Conservation (phyloP, 2,888 invertebrate genomes). For the Norana najaformis region DNA sequence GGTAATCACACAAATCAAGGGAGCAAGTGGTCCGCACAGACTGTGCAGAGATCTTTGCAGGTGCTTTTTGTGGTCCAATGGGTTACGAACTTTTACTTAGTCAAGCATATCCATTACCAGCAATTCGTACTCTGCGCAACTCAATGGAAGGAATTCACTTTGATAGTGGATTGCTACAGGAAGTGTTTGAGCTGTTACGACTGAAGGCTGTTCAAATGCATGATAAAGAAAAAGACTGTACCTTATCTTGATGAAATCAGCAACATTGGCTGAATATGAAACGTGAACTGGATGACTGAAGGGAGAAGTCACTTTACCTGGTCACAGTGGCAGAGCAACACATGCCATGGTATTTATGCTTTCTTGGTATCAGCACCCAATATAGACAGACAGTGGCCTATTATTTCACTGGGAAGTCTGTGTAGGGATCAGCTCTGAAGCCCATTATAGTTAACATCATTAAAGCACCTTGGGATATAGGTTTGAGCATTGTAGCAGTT, state of each 20-base stretch:
- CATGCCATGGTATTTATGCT: slow-evolving; percentile 2
- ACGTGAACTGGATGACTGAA: neutral
- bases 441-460: neutral
- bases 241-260: neutral
- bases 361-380: neutral
- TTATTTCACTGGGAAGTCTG: neutral
- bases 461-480: neutral
- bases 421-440: neutral
- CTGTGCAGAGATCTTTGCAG: too few relatives aligned
- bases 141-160: neutral
- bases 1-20: too few relatives aligned
- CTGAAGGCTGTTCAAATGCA: neutral
- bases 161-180: neutral
- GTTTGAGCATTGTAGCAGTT: too few relatives aligned
- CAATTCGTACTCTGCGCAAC: too few relatives aligned
- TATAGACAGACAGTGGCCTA: neutral
- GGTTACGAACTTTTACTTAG: neutral
- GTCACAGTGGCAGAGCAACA: neutral
- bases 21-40: too few relatives aligned
- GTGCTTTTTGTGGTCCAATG: neutral
- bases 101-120: neutral
- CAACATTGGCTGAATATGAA: neutral
- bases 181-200: neutral
- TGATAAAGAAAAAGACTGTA: slow-evolving; percentile 13
- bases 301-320: neutral